Conservation (phyloP, 2,113 vertebrate genomes). For the Seriola aureovittata region DNA sequence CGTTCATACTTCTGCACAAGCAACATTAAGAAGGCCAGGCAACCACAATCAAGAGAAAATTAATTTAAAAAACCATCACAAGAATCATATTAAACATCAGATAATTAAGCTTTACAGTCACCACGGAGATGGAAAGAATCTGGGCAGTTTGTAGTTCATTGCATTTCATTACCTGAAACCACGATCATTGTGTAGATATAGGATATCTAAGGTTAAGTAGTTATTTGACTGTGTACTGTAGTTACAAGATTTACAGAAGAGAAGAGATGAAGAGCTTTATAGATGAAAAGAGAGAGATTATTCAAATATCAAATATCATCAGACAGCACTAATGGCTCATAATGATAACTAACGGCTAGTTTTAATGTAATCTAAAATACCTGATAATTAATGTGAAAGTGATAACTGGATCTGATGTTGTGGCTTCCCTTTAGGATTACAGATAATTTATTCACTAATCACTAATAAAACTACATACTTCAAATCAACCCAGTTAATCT, state of each 20-base stretch:
- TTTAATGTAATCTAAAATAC: background rate
- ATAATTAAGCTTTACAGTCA: background rate
- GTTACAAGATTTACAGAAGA: background rate
- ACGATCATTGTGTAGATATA: background rate
- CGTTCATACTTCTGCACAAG: background rate
- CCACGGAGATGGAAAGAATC: background rate
- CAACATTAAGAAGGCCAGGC: background rate
- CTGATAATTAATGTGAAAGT: background rate
- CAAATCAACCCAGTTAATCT: slow-evolving; percentile 1
- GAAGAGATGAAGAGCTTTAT: background rate
- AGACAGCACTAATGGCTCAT: background rate
- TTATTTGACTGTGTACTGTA: background rate
- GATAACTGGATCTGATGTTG: background rate
- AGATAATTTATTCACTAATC: background rate
- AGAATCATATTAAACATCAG: background rate
- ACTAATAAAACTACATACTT: background rate
- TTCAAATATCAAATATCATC: too few relatives aligned
- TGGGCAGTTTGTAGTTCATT: background rate
- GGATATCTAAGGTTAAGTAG: background rate
- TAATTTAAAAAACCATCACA: background rate
- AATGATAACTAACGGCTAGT: background rate
- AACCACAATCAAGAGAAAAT: background rate
- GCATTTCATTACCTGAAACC: background rate
- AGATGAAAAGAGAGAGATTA: too few relatives aligned
- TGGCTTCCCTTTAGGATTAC: background rate